Percentiles rank a stretch among this genome's conserved stretches.
These are phyloP conservation scores for Geopemphigus sp. DNA, from an alignment of 1,140 invertebrate genomes.

Conservation along the genomic window DNA sequence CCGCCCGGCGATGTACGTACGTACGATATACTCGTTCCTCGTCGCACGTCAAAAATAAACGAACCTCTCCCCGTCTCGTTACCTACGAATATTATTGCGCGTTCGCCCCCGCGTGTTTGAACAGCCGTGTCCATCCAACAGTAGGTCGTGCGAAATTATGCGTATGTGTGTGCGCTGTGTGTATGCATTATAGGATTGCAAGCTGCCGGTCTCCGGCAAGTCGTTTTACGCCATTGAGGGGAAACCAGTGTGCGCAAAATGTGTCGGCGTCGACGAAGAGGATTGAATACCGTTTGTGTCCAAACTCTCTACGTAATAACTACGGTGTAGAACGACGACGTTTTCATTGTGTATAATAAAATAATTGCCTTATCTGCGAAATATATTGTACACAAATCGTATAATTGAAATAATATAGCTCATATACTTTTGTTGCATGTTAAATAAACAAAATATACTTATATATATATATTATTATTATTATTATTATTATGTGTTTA, in stretches of 20 bases:
- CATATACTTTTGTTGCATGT: conserved; percentile 19
- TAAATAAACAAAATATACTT: conserved; percentile 3
- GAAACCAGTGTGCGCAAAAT: conserved; percentile 85
- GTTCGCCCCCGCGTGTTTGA: too few species aligned
- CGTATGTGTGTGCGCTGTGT: too few species aligned
- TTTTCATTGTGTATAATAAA: neutral
- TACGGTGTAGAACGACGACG: neutral
- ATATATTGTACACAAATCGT: neutral
- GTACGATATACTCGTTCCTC: too few species aligned
- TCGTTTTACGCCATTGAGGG: conserved; percentile 94
- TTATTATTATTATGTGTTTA: neutral
- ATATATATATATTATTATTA: conserved; percentile 3
- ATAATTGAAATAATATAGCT: neutral
- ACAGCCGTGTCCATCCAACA: neutral
- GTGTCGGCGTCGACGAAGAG: conserved; percentile 85
- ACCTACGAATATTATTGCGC: too few species aligned
- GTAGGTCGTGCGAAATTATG: conserved; percentile 30
- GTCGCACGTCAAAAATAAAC: too few species aligned
- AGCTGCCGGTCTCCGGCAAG: conserved; percentile 83
- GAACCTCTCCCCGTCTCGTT: too few species aligned
- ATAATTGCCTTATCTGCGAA: neutral
- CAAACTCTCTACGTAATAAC: neutral
- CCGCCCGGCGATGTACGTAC: too few species aligned
- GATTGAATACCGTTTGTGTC: conserved; percentile 56
- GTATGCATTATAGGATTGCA: conserved; percentile 77